Evolutionary conservation across 1,140 invertebrate genomes (phyloP).

Genomic region (Galendromus occidentalis): DNA sequence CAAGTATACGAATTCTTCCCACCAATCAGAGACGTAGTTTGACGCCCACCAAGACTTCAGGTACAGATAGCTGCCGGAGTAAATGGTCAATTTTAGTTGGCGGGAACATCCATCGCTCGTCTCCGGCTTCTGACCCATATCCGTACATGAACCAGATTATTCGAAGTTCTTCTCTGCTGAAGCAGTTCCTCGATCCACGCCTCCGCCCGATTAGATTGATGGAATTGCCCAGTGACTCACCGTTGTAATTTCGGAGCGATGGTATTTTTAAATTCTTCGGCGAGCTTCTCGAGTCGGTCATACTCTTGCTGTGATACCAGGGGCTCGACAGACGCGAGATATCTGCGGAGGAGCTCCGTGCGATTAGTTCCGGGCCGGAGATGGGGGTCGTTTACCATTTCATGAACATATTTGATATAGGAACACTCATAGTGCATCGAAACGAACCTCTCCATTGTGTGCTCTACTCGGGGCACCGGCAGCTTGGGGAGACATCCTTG

Average conservation of each 20-base stretch:
- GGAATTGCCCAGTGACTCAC: neutral
- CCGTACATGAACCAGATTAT: no score
- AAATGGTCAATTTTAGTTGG: no score
- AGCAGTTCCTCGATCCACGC: no score
- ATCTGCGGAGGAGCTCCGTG: constrained; percentile 27
- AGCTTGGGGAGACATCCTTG: constrained; percentile 83
- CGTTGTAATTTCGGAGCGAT: constrained; percentile 79
- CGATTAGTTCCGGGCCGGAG: no score
- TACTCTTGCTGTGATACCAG: constrained; percentile 55
- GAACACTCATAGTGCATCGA: no score
- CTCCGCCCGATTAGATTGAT: no score
- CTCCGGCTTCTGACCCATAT: no score
- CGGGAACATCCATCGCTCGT: no score
- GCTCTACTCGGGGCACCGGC: constrained; percentile 61
- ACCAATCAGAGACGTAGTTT: constrained; percentile 71
- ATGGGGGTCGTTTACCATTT: no score
- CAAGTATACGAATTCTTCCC: constrained; percentile 98
- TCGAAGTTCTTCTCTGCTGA: no score
- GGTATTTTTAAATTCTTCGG: constrained; percentile 68
- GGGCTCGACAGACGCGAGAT: constrained; percentile 69
- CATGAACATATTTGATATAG: no score
- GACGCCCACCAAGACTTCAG: constrained; percentile 68
- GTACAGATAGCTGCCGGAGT: constrained; percentile 42
- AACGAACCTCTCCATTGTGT: constrained; percentile 51
- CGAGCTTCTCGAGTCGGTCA: constrained; percentile 55